phyloP scores from a whole-genome alignment of 1,140 invertebrate genomes.

The Plectrocnemia conspersa region DNA sequence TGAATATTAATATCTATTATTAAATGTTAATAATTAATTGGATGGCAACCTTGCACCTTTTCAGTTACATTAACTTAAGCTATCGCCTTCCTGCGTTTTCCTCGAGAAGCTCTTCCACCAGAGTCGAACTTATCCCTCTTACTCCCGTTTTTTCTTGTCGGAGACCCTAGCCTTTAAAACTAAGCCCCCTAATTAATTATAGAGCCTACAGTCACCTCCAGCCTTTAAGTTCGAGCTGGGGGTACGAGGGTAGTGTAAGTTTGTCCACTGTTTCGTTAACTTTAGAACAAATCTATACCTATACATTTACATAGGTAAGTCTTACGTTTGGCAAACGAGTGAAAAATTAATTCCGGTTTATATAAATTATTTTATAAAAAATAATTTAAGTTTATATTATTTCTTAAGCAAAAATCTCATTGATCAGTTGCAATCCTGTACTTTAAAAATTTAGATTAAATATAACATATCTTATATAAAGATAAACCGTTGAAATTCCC shows the following conservation, averaged over 20 bases:
- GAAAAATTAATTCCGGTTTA: too few relatives aligned
- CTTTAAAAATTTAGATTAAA: too few relatives aligned
- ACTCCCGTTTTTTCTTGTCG: constrained; percentile 12
- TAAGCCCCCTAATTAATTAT: constrained; percentile 37
- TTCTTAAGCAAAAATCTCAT: too few relatives aligned
- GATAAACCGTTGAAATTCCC: too few relatives aligned
- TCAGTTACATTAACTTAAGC: constrained; percentile 16
- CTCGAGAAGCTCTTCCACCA: constrained; percentile 8
- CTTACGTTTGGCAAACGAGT: too few relatives aligned
- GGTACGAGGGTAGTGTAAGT: constrained; percentile 1
- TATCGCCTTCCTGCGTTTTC: constrained; percentile 24
- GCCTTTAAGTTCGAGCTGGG: constrained; percentile 4
- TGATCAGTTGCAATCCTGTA: too few relatives aligned
- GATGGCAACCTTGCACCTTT: constrained; percentile 14
- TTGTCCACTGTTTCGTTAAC: constrained; percentile 17
- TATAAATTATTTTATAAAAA: too few relatives aligned
- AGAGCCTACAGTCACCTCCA: constrained; percentile 20
- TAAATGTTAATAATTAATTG: too few relatives aligned
- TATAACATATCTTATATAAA: too few relatives aligned
- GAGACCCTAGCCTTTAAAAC: constrained; percentile 24
- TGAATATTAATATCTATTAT: too few relatives aligned
- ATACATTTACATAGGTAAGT: background rate
- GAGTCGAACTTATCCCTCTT: constrained; percentile 9
- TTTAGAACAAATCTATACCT: background rate
- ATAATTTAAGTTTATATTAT: too few relatives aligned